Evolutionary conservation across 2,797 vertebrate genomes (phyloP).

Genomic region (Macropus fuliginosus): DNA sequence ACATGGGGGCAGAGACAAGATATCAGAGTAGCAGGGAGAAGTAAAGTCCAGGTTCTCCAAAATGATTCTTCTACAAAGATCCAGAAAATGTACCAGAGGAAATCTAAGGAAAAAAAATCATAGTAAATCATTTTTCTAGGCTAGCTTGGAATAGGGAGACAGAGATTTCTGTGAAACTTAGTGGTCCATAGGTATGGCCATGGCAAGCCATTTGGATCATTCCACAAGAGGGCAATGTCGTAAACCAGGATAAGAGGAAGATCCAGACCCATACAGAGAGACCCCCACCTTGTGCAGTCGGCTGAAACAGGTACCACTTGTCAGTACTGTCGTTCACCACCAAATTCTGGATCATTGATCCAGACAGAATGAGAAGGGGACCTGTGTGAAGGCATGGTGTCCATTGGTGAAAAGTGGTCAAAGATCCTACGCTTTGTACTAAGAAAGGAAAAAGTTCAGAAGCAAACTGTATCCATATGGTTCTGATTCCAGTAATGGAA

Average conservation of each 20-base stretch:
- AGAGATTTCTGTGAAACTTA: not conserved
- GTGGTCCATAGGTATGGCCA: not conserved
- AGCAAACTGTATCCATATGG: not conserved
- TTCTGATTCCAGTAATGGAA: not conserved
- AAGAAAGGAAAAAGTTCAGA: not conserved
- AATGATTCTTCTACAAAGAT: not conserved
- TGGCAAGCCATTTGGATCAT: not conserved
- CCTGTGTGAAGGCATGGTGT: not conserved
- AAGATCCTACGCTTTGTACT: too few relatives aligned
- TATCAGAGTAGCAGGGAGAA: not conserved
- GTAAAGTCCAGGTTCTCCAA: not conserved
- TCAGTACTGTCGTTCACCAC: not conserved
- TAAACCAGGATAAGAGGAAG: not conserved
- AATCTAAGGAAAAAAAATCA: not conserved
- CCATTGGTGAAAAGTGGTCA: too few relatives aligned
- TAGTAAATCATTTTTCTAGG: not conserved
- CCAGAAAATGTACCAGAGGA: not conserved
- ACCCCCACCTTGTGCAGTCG: not conserved
- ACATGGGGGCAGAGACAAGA: not conserved
- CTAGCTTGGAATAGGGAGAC: not conserved
- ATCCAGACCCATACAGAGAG: not conserved
- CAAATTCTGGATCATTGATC: not conserved
- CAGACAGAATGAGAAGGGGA: not conserved
- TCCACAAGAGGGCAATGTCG: not conserved
- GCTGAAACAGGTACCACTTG: not conserved